Percentiles rank a stretch among this genome's conserved stretches.
These are phyloP conservation scores for Ypsolopha scabrella DNA, from an alignment of 2,888 invertebrate species.

Conservation along the genomic window DNA sequence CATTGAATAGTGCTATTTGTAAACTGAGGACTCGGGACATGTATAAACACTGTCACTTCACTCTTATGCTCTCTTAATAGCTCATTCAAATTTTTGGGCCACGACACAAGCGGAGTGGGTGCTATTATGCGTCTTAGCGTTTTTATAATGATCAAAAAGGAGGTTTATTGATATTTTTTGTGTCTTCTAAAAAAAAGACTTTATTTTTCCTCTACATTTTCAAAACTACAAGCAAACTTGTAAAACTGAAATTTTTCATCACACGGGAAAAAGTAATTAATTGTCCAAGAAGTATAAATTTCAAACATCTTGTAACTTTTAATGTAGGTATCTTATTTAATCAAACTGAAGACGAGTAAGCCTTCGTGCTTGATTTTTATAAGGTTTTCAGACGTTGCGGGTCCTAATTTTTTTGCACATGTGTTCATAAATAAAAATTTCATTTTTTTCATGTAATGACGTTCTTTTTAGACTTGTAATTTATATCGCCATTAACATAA, in stretches of 20 bases:
- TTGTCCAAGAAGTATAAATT: background rate
- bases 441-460: background rate
- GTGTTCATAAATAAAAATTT: background rate
- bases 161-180: background rate
- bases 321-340: background rate
- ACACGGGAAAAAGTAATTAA: too few species aligned
- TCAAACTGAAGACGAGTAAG: too few species aligned
- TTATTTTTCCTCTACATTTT: background rate
- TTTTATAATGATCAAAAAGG: background rate
- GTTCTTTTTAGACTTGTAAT: background rate
- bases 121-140: background rate
- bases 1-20: slow-evolving; percentile 66
- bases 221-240: background rate
- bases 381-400: background rate
- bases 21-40: slow-evolving; percentile 29
- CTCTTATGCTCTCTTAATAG: slow-evolving; percentile 35
- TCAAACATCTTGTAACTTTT: background rate
- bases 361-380: too few species aligned
- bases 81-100: slow-evolving; percentile 35
- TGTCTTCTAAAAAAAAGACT: too few species aligned
- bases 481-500: background rate
- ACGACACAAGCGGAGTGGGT: slow-evolving; percentile 19
- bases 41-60: slow-evolving; percentile 24
- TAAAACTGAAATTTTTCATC: background rate
- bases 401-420: background rate